A percentile compares a stretch with the other conserved stretches of the same genome.
phyloP scores from a whole-genome alignment of 37 sponge, comb jelly and placozoan genomes.

The Oscarella lobularis region DNA sequence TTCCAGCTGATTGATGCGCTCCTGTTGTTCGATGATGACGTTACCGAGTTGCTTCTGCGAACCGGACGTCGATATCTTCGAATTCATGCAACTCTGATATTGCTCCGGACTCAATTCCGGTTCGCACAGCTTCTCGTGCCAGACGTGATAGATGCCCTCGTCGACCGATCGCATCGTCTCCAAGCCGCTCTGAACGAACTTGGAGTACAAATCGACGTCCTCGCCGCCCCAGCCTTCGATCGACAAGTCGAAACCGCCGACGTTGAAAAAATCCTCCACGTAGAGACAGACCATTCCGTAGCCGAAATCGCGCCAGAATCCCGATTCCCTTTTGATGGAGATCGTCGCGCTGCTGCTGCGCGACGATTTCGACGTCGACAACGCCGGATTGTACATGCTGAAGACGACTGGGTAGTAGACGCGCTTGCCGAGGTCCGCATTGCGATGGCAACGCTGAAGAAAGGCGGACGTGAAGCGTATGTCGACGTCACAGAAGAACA shows the following conservation, averaged over 20 bases:
- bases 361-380: background rate
- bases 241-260: conserved; percentile 4
- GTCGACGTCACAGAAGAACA: conserved; percentile 12
- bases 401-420: background rate
- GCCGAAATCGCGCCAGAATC: background rate
- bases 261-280: background rate
- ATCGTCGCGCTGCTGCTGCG: background rate
- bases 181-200: background rate
- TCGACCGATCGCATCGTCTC: conserved; percentile 41
- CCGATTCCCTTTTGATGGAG: background rate
- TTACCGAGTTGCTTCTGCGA: background rate
- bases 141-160: conserved; percentile 42
- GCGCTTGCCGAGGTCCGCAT: background rate
- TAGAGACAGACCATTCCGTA: conserved; percentile 3
- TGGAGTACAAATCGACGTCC: background rate
- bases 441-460: conserved; percentile 1
- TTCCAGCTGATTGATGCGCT: background rate
- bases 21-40: background rate
- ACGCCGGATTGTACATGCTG: background rate
- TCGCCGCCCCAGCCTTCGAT: conserved; percentile 7
- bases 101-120: conserved; percentile 31
- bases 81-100: conserved; percentile 45
- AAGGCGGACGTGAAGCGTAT: background rate
- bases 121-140: conserved; percentile 52
- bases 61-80: background rate